Percentiles rank a stretch among this genome's conserved stretches.
Conservation (phyloP, 2,888 invertebrate species). For the Esperia sulphurella region DNA sequence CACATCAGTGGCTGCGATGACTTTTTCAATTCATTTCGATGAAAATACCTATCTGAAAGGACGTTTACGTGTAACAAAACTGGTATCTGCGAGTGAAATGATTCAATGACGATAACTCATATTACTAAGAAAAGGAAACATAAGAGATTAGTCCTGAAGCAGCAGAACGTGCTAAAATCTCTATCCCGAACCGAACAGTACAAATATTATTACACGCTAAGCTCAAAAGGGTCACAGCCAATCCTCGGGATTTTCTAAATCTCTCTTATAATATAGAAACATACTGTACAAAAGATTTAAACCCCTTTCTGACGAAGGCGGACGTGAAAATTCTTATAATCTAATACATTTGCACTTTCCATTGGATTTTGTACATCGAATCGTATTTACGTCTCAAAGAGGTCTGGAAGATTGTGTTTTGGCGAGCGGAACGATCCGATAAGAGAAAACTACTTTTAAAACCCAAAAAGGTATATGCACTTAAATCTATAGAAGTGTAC, state of each 20-base stretch:
- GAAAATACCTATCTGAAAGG: no score
- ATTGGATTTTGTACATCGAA: constrained; percentile 45
- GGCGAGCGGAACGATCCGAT: constrained; percentile 40
- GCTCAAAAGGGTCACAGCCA: constrained; percentile 39
- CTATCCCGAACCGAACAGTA: constrained; percentile 9
- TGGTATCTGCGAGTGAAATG: no score
- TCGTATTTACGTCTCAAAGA: constrained; percentile 54
- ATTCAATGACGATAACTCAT: no score
- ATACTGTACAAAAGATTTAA: constrained; percentile 45
- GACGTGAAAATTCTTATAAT: constrained; percentile 46
- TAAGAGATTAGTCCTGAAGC: background rate
- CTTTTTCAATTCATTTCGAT: no score
- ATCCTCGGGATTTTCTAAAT: constrained; percentile 39
- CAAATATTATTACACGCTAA: constrained; percentile 57
- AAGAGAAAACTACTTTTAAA: constrained; percentile 23
- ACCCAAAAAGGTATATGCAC: background rate
- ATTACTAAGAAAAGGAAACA: background rate
- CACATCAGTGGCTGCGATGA: no score
- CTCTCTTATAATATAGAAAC: constrained; percentile 24
- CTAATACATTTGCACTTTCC: constrained; percentile 52
- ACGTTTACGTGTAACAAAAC: no score
- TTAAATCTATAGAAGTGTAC: background rate
- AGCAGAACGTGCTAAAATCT: constrained; percentile 8
- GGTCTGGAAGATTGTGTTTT: constrained; percentile 41
- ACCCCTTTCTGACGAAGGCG: constrained; percentile 41